A percentile compares a stretch with the other conserved stretches of the same genome.
Conservation (phyloP, 2,888 invertebrate species). For the Aleiodes testaceus region DNA sequence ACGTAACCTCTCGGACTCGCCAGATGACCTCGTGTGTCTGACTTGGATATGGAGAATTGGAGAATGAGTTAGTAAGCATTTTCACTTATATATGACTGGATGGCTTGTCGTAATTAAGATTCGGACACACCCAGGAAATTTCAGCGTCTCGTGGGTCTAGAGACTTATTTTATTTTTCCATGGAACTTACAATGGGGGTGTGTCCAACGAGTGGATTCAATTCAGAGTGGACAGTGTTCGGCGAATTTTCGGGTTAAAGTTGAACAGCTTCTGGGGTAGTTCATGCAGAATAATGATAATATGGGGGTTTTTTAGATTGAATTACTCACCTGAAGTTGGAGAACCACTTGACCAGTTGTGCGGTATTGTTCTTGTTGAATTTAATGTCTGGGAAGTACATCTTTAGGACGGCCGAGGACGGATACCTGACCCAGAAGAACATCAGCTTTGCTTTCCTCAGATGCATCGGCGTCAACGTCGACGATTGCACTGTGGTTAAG, state of each 20-base stretch:
- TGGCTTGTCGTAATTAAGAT: slow-evolving; percentile 69
- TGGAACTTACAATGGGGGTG: slow-evolving; percentile 59
- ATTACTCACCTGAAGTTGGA: slow-evolving; percentile 95
- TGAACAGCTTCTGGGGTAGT: too few species aligned
- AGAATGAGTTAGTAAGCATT: slow-evolving; percentile 25
- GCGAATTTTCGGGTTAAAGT: slow-evolving; percentile 14
- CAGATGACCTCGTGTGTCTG: slow-evolving; percentile 38
- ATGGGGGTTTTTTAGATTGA: too few species aligned
- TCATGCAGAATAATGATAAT: too few species aligned
- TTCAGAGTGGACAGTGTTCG: background rate
- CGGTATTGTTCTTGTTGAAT: slow-evolving; percentile 99
- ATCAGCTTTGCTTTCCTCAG: slow-evolving; percentile 99
- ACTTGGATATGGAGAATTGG: background rate
- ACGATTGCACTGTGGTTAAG: slow-evolving; percentile 93
- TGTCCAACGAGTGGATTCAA: slow-evolving; percentile 60
- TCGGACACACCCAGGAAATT: slow-evolving; percentile 69
- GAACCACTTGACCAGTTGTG: slow-evolving; percentile 99
- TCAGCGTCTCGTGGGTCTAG: slow-evolving; percentile 68
- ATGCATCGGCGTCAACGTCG: slow-evolving; percentile 99
- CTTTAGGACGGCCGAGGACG: slow-evolving; percentile 98
- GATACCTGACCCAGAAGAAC: slow-evolving; percentile 99
- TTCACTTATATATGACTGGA: slow-evolving; percentile 46
- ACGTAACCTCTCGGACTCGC: slow-evolving; percentile 43
- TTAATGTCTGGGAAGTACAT: slow-evolving; percentile 99
- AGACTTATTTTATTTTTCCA: slow-evolving; percentile 43